Base-by-base conservation (phyloP, 2,113 vertebrate species). In the Cettia cetti region DNA sequence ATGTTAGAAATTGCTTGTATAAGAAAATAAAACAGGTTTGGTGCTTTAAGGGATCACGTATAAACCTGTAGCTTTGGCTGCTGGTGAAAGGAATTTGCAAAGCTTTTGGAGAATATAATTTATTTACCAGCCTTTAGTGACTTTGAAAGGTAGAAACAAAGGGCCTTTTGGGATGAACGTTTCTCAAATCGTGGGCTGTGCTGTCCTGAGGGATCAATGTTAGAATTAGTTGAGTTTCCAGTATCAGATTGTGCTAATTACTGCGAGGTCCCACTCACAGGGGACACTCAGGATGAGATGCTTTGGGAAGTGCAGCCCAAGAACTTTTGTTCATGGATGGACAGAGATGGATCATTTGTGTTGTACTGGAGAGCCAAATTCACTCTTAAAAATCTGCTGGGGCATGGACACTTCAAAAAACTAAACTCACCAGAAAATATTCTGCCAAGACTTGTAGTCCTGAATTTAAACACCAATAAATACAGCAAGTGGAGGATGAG, bases 401-500 rank as follows among this genome's bases (percentile, higher is more conserved):
- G 28, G 30, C 4, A 1, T 0, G 2, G 39, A 6, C 35, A 9
- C 1, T 2, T n/a, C 1, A 0, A 82, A 87, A 85, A 6, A 9
- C 21, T 40, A 1, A 44, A 1, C 5, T 15, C 13, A 50, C n/a
- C 76, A 78, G 52, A 69, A 76, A 42, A 53, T 33, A 60, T 7
- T 49, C 47, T 26, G 2, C 16, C 1, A 1, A 37, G 20, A 56
- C n/a, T 63, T 22, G 18, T 28, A 54, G 50, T 52, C 63, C 54
- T 92, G 54, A 42, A 3, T 66, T 65, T 44, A 65, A n/a, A 56
- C 65, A 85, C 68, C 49, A 56, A 2, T 83, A 47, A 86, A 22
- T 75, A 49, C 44, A 88, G 21, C 76, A 63, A 68, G 63, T 60
- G 59, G 47, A 83, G 63, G 65, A 54, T 24, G 45, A 91, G 23